Conservation (phyloP, 2,113 vertebrate species). For the Phainopepla nitens region DNA sequence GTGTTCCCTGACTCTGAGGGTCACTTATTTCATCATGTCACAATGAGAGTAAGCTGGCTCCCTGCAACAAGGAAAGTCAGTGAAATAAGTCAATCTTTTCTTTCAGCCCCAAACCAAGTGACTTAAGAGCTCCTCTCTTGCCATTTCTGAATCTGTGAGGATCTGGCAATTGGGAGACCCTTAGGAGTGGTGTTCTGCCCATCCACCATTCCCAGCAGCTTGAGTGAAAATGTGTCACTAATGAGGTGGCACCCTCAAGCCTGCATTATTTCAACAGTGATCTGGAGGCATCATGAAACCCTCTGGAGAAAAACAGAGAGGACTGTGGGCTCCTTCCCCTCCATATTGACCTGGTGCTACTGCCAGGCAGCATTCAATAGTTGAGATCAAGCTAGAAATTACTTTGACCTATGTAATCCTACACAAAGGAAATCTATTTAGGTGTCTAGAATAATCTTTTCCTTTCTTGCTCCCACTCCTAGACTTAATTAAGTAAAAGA, state of each 20-base stretch:
- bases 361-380: not conserved
- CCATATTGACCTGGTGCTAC: not conserved
- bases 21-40: not conserved
- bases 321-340: not conserved
- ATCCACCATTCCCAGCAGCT: not conserved
- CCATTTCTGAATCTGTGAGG: not conserved
- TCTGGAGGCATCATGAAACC: not conserved
- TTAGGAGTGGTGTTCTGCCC: not conserved
- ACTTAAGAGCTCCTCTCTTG: not conserved
- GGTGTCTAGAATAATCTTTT: not conserved
- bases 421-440: conserved; percentile 1
- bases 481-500: not conserved
- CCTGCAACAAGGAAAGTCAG: not conserved
- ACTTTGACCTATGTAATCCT: not conserved
- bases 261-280: not conserved
- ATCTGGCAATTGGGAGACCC: not conserved
- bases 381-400: not conserved
- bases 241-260: not conserved
- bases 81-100: not conserved
- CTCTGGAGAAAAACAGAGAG: not conserved
- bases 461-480: not conserved
- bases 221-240: not conserved
- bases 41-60: not conserved
- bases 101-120: not conserved
- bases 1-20: not conserved